Conservation (phyloP, 2,797 vertebrate species). For the Crocidura indochinensis region DNA sequence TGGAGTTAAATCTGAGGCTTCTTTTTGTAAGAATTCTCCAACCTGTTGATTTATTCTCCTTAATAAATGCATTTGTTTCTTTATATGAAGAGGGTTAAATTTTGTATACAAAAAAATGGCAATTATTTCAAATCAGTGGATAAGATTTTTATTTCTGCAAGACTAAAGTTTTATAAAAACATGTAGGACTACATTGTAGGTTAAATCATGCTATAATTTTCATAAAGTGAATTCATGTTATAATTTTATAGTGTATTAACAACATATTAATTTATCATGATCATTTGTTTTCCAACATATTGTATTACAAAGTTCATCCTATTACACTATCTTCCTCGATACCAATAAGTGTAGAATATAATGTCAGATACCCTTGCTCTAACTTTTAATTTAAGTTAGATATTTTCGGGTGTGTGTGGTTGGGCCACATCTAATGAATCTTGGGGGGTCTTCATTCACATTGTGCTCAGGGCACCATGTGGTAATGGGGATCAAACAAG, state of each 20-base stretch:
- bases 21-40: too few species aligned
- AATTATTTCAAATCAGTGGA: background rate
- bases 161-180: conserved; percentile 9
- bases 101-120: conserved; percentile 49
- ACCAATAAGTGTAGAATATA: background rate
- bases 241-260: background rate
- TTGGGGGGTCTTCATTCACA: too few species aligned
- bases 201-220: conserved; percentile 61
- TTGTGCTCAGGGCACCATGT: too few species aligned
- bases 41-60: too few species aligned
- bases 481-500: too few species aligned
- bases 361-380: background rate
- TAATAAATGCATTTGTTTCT: conserved; percentile 7
- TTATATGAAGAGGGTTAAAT: conserved; percentile 37
- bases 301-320: conserved; percentile 11
- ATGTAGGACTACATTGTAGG: background rate
- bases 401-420: background rate
- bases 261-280: background rate
- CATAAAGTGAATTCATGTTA: background rate
- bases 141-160: conserved; percentile 34
- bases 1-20: too few species aligned
- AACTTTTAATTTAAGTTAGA: background rate
- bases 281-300: background rate
- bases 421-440: too few species aligned
- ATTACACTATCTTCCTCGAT: background rate